These are phyloP conservation scores for Atopsyche davidsoni DNA, from an alignment of 1,140 invertebrate species.

Conservation along the genomic window DNA sequence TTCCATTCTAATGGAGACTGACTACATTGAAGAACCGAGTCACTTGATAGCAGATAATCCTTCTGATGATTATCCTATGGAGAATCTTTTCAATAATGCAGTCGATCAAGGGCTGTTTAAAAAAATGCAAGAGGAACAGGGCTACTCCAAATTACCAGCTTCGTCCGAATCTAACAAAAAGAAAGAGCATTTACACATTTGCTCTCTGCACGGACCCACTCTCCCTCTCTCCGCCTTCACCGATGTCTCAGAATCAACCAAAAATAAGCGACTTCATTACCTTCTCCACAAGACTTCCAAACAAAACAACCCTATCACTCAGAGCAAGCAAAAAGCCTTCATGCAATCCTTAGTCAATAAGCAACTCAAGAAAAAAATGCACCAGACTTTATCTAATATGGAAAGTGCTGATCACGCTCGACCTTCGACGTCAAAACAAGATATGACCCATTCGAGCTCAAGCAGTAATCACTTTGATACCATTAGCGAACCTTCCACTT, in stretches of 20 bases:
- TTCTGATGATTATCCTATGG: slow-evolving; percentile 46
- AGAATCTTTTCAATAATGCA: slow-evolving; percentile 45
- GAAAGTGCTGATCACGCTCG: slow-evolving; percentile 35
- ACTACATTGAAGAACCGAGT: not conserved
- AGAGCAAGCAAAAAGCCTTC: slow-evolving; percentile 47
- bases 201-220: not conserved
- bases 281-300: slow-evolving; percentile 48
- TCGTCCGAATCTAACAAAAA: slow-evolving; percentile 34
- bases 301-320: slow-evolving; percentile 45
- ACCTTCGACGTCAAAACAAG: slow-evolving; percentile 42
- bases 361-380: slow-evolving; percentile 43
- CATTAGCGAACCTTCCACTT: slow-evolving; percentile 35
- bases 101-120: slow-evolving; percentile 44
- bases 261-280: slow-evolving; percentile 47
- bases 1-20: slow-evolving; percentile 14
- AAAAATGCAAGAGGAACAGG: slow-evolving; percentile 40
- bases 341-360: slow-evolving; percentile 48
- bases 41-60: slow-evolving; percentile 41
- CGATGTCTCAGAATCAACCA: slow-evolving; percentile 38
- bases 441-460: slow-evolving; percentile 36
- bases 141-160: slow-evolving; percentile 38
- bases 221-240: not conserved
- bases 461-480: slow-evolving; percentile 33
- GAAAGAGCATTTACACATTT: slow-evolving; percentile 32
- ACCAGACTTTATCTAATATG: too few relatives aligned